Conservation (phyloP, 92 coral and sea anemone genomes). For the Heteractis magnifica region DNA sequence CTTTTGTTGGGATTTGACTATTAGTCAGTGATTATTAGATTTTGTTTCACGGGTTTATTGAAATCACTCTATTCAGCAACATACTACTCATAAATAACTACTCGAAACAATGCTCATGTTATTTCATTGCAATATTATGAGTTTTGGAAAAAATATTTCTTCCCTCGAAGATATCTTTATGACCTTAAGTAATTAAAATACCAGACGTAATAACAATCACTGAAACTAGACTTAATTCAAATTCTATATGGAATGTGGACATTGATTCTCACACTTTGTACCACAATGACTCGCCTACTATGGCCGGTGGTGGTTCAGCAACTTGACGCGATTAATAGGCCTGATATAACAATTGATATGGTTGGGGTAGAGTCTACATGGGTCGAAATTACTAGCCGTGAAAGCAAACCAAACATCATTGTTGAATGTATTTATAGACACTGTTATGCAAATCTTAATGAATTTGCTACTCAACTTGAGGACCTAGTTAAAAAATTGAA, state of each 20-base stretch:
- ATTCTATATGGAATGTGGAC: conserved; percentile 37
- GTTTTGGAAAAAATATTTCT: no score
- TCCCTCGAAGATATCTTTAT: no score
- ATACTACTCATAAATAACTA: no score
- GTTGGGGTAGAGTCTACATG: conserved; percentile 35
- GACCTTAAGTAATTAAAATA: no score
- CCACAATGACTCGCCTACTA: conserved; percentile 51
- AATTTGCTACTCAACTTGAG: no score
- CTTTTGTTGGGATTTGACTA: no score
- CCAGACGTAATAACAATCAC: background rate
- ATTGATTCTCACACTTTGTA: conserved; percentile 36
- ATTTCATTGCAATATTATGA: no score
- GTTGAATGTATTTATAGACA: background rate
- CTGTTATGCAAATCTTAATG: no score
- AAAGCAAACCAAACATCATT: background rate
- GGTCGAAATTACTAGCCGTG: conserved; percentile 16
- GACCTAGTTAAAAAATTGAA: background rate
- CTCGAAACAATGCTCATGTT: no score
- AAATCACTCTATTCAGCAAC: no score
- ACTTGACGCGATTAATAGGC: conserved; percentile 40
- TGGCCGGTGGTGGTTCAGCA: conserved; percentile 50
- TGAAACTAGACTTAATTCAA: conserved; percentile 40
- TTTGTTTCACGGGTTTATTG: no score
- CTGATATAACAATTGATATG: conserved; percentile 48
- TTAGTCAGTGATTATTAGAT: no score